Base-by-base conservation (phyloP, 2,888 invertebrate genomes). In the Lepidocyrtinus sp. region DNA sequence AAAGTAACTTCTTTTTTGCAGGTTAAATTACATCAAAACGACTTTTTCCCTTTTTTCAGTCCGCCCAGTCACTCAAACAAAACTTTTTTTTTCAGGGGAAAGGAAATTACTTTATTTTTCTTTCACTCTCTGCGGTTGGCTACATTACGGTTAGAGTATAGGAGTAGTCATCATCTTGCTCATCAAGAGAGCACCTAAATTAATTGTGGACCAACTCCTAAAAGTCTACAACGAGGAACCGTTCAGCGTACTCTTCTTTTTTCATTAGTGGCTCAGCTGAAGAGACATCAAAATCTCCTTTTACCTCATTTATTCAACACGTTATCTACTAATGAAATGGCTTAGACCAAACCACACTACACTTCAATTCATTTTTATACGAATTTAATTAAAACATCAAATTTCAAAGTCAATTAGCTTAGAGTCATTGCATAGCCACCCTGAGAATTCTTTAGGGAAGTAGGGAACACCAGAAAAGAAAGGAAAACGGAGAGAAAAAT, bases 321-420 rank as follows among this genome's bases (percentile, higher is more conserved):
- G 71, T 77, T 77, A 62, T 36, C 36, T 45, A n/a, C n/a, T n/a
- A 59, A 64, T 64, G 71, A 77, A 71, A 71, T 71, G 65, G 45
- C 55, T 59, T 27, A n/a, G n/a, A n/a, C n/a, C n/a, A n/a, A n/a
- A n/a, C n/a, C n/a, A n/a, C n/a, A n/a, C n/a, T n/a, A 70, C 19
- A 21, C 62, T 45, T 62, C 71, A 77, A 71, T 77, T 77, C 75
- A 76, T 71, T 77, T 77, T 77, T 77, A 77, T 77, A 71, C 64
- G 77, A 77, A 77, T 77, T 77, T 77, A 77, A 77, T 77, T 77
- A 77, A 77, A 77, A 77, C 77, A 77, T 77, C 77, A 77, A 77
- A 77, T 77, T 77, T 77, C 77, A 77, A 77, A 77, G 77, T 77
- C 77, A 77, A 77, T 71, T 71, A 71, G 71, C 71, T 71, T 59